A percentile compares a stretch with the other conserved stretches of the same genome.
Conservation (phyloP, 2,797 vertebrate species). For the Macrochelys suwanniensis region DNA sequence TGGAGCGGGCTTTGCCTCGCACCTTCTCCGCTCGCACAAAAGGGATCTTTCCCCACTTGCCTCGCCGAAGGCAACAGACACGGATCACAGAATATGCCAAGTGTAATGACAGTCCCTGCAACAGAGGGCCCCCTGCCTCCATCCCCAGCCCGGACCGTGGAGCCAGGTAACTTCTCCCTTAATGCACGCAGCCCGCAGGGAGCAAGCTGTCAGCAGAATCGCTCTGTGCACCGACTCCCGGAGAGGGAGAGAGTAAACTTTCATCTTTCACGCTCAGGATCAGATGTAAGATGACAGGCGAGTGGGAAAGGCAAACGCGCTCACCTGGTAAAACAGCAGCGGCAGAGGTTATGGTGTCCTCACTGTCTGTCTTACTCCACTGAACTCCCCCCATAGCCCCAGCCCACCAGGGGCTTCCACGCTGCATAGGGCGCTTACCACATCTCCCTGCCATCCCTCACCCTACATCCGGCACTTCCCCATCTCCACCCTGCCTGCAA, state of each 20-base stretch:
- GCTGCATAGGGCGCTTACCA: no score
- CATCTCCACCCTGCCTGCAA: background rate
- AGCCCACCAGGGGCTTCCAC: rapidly evolving
- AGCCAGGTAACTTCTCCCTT: background rate
- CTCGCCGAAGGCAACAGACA: background rate
- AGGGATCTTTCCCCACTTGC: background rate
- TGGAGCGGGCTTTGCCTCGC: background rate
- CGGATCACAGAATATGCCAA: rapidly evolving
- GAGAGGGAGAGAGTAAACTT: background rate
- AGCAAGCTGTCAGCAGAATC: background rate
- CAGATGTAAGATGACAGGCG: background rate
- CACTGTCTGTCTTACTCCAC: rapidly evolving
- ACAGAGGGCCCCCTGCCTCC: background rate
- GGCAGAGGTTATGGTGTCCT: background rate
- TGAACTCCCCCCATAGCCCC: rapidly evolving
- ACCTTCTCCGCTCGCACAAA: background rate
- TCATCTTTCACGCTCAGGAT: background rate
- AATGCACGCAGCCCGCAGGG: background rate
- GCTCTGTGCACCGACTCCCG: rapidly evolving
- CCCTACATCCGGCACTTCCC: no score
- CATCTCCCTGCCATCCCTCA: no score
- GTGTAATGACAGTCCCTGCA: rapidly evolving
- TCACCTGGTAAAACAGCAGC: background rate
- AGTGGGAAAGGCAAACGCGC: rapidly evolving
- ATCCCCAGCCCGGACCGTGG: background rate